Base-by-base conservation (phyloP, 2,797 vertebrate genomes). In the Valencia hispanica region DNA sequence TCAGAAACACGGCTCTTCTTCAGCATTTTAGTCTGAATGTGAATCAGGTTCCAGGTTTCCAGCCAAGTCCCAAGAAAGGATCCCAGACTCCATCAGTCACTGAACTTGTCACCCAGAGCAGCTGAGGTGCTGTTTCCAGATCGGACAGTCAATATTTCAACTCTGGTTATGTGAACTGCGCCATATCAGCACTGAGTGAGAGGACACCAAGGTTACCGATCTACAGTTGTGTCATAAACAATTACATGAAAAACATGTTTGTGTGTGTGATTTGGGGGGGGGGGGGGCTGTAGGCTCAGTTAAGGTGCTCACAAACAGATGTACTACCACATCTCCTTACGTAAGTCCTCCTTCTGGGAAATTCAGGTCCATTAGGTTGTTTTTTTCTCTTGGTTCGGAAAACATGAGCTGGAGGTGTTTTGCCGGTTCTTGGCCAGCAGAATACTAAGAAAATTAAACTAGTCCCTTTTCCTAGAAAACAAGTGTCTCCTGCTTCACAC, bases 161-260 rank as follows among this genome's bases (percentile, higher is more conserved):
- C 78, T 73, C 76, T 74, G 47, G 72, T 75, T 48, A 47, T 20
- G 75, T 80, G 73, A 82, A 73, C 74, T 80, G 84, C 41, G 79
- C 79, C 76, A 53, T 76, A 63, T 34, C 30, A 68, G 75, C 71
- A 82, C 83, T 72, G 82, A 75, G 82, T 71, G 66, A 78, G 70
- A 72, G 86, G 74, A n/a, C 63, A 41, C 79, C 63, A 55, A 75
- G 68, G 73, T 85, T 74, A 79, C 84, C 81, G 84, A 77, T 93
- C 92, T 93, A 93, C 92, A 93, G 92, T 93, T 90, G 92, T 93
- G 90, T 94, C 89, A 79, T 85, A 82, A 82, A 77, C 78, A 73
- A 83, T 86, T 79, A 41, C 71, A 79, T 68, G 65, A 85, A 73
- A 70, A 47, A 12, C 78, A 66, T 43, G 39, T 74, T 50, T 45